phyloP scores from a whole-genome alignment of 2,797 vertebrate genomes.

The Natrix natrix region DNA sequence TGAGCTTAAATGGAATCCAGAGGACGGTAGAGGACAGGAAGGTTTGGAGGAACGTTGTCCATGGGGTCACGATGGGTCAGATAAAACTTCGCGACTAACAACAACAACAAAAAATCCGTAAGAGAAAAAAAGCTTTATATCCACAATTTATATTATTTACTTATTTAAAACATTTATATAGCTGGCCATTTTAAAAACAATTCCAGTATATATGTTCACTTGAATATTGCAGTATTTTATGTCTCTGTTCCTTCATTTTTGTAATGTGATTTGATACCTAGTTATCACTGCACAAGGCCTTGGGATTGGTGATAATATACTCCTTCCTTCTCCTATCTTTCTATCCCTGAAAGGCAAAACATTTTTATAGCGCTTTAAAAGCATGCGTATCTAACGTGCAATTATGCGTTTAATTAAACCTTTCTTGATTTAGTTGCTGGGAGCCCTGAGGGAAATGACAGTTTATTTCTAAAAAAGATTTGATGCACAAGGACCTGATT shows the following conservation, averaged over 20 bases:
- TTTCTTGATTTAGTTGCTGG: slow-evolving; percentile 36
- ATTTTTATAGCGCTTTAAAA: neutral
- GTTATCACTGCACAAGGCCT: neutral
- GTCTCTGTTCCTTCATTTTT: neutral
- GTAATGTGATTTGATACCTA: neutral
- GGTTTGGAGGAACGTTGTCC: no score
- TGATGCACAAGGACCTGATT: slow-evolving; percentile 23
- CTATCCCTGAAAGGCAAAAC: neutral
- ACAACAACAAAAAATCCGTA: neutral
- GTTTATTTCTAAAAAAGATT: slow-evolving; percentile 45
- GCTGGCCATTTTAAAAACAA: neutral
- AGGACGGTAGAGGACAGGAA: no score
- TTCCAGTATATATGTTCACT: neutral
- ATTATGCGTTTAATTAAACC: slow-evolving; percentile 43
- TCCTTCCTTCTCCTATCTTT: neutral
- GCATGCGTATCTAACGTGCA: neutral
- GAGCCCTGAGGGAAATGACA: slow-evolving; percentile 33
- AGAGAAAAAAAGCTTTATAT: neutral
- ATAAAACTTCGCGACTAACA: no score
- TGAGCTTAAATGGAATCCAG: no score
- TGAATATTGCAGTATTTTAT: neutral
- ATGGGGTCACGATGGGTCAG: no score
- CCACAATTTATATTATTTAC: neutral
- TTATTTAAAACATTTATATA: neutral
- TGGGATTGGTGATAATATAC: neutral